phyloP scores from a whole-genome alignment of 2,797 vertebrate genomes.

The Ptychobarbus kaznakovi region DNA sequence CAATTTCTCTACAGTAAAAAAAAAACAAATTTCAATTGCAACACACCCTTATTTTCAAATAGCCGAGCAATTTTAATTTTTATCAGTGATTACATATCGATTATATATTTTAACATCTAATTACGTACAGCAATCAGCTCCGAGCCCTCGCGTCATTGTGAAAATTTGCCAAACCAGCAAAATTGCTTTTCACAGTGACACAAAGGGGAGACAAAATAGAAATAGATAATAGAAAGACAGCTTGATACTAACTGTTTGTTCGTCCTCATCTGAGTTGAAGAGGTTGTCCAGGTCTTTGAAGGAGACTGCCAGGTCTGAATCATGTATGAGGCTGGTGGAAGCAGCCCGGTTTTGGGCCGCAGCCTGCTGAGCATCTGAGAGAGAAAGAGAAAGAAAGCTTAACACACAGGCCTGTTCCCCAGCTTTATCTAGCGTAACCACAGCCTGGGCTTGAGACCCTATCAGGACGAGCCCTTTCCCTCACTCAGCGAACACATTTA shows the following conservation, averaged over 20 bases:
- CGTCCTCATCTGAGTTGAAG: conserved; percentile 98
- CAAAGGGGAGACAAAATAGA: not conserved
- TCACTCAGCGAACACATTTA: conserved; percentile 16
- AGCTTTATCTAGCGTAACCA: conserved; percentile 21
- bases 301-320: conserved; percentile 94
- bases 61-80: not conserved
- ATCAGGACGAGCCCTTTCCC: conserved; percentile 18
- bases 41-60: not conserved
- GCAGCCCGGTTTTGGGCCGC: conserved; percentile 88
- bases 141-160: not conserved
- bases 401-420: not conserved
- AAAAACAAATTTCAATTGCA: not conserved
- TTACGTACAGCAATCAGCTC: not conserved
- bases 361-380: conserved; percentile 85
- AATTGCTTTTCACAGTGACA: not conserved
- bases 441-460: conserved; percentile 18
- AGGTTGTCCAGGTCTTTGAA: conserved; percentile 98
- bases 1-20: not conserved
- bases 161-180: not conserved
- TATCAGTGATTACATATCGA: not conserved
- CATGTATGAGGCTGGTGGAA: conserved; percentile 94
- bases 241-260: conserved; percentile 86
- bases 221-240: not conserved
- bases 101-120: not conserved
- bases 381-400: not conserved